Percentiles rank a stretch among this genome's conserved stretches.
These are phyloP conservation scores for Lepus oiostolus DNA, from an alignment of 2,797 vertebrate genomes.

Conservation along the genomic window DNA sequence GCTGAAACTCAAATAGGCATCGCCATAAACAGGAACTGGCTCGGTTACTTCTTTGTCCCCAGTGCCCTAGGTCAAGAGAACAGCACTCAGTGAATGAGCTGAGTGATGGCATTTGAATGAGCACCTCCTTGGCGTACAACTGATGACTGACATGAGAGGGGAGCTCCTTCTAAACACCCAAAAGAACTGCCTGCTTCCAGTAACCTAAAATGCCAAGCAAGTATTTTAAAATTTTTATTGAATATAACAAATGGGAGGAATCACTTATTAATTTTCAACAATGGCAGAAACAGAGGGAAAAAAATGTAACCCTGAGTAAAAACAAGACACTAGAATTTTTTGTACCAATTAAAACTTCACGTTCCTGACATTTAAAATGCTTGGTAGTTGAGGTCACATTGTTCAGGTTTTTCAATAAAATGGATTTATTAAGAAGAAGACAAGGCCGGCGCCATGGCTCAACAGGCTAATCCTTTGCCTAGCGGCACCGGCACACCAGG, in stretches of 20 bases:
- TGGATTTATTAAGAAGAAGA: background rate
- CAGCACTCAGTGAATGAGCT: background rate
- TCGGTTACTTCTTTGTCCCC: background rate
- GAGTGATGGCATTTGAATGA: background rate
- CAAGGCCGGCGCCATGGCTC: too few species aligned
- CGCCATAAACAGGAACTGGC: background rate
- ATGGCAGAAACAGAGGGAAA: background rate
- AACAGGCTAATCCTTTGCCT: too few species aligned
- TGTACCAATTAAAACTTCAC: background rate
- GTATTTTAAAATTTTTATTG: background rate
- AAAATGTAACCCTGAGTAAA: background rate
- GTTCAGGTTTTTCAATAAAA: constrained; percentile 36
- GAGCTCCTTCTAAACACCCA: background rate
- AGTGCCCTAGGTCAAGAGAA: background rate
- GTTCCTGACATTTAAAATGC: constrained; percentile 25
- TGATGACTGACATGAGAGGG: background rate
- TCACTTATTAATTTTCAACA: background rate
- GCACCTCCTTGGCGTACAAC: too few species aligned
- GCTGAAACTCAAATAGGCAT: background rate
- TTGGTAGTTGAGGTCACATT: constrained; percentile 5
- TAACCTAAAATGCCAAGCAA: background rate
- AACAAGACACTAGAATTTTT: background rate
- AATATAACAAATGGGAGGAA: background rate
- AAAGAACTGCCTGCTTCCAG: background rate
- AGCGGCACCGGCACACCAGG: too few species aligned